Conservation (phyloP, 2,797 vertebrate species). For the Sebastes hubbsi region DNA sequence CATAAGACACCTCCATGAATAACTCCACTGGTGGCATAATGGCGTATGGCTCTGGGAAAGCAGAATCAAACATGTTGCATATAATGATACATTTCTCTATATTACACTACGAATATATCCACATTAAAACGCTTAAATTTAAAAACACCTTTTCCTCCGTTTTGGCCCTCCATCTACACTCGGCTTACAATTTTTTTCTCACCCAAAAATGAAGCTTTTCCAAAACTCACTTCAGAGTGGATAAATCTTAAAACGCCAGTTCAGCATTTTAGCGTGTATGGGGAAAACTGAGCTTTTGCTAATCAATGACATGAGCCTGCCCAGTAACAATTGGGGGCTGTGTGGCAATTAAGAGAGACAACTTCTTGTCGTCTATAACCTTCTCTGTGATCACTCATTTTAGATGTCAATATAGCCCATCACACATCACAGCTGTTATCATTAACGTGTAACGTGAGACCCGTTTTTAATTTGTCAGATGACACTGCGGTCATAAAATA, state of each 20-base stretch:
- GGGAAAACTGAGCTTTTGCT: background rate
- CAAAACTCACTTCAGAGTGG: background rate
- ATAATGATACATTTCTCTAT: background rate
- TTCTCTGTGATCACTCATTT: background rate
- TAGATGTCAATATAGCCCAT: background rate
- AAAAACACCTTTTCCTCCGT: background rate
- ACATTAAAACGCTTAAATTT: background rate
- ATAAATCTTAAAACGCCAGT: background rate
- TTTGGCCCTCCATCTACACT: background rate
- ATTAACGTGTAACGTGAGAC: background rate
- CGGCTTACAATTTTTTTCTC: background rate
- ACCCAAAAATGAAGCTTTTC: background rate
- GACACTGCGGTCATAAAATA: background rate
- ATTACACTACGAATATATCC: background rate
- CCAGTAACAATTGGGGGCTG: background rate
- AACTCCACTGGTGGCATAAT: conserved; percentile 92
- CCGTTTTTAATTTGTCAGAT: background rate
- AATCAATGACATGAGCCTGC: background rate
- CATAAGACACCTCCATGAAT: conserved; percentile 91
- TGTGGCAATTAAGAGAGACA: background rate
- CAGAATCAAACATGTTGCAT: background rate
- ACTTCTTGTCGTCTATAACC: background rate
- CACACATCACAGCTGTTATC: background rate
- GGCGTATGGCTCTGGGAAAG: conserved; percentile 86
- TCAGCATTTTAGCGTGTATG: background rate